Percentiles rank a stretch among this genome's conserved stretches.
phyloP scores from a whole-genome alignment of 2,113 vertebrate genomes.

The Oriolus oriolus region DNA sequence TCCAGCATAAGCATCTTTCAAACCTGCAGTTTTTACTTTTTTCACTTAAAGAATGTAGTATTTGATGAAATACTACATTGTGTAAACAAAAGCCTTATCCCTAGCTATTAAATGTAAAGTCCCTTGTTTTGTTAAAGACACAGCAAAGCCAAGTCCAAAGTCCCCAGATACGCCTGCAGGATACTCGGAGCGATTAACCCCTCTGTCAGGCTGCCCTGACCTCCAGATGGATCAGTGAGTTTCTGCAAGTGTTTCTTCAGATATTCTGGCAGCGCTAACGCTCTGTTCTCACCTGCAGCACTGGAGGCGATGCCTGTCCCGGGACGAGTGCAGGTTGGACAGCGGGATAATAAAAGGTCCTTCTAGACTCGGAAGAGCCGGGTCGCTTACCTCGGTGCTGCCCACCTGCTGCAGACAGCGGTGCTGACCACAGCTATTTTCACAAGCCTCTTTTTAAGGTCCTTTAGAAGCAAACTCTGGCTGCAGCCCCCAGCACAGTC shows the following conservation, averaged over 20 bases:
- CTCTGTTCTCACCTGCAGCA: not conserved
- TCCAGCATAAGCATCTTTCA: not conserved
- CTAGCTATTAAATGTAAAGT: not conserved
- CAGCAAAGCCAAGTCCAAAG: not conserved
- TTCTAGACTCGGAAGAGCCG: not conserved
- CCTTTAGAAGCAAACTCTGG: not conserved
- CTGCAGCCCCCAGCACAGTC: not conserved
- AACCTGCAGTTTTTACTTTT: not conserved
- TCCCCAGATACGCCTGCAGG: not conserved
- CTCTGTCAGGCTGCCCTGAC: not conserved
- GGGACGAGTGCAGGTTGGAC: not conserved
- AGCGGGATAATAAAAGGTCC: not conserved
- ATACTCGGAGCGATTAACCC: not conserved
- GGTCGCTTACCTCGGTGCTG: accelerated
- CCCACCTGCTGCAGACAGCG: not conserved
- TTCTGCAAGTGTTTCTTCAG: not conserved
- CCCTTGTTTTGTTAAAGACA: slow-evolving; percentile 11
- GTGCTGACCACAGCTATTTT: not conserved
- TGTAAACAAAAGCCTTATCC: slow-evolving; percentile 21
- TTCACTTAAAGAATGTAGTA: not conserved
- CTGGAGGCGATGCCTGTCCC: not conserved
- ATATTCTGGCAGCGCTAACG: not conserved
- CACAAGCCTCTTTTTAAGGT: not conserved
- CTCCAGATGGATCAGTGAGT: not conserved
- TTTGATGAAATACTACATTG: not conserved